Percentiles rank a stretch among this genome's conserved stretches.
These are phyloP conservation scores for Eristalis tenax DNA, from an alignment of 2,888 invertebrate species.

Conservation along the genomic window DNA sequence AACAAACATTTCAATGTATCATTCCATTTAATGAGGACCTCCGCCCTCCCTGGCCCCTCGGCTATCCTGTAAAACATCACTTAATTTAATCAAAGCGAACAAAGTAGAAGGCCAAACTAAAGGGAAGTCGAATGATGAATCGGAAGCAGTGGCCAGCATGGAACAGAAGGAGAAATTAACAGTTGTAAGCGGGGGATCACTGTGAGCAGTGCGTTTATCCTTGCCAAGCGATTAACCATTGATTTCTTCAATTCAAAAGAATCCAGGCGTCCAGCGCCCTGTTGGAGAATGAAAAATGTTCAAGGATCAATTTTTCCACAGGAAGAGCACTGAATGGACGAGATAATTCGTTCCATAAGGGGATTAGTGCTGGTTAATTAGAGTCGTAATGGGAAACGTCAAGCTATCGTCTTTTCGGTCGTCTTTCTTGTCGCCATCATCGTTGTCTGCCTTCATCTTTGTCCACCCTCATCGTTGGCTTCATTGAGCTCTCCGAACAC, in stretches of 20 bases:
- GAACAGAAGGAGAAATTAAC: slow-evolving; percentile 34
- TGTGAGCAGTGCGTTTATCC: slow-evolving; percentile 31
- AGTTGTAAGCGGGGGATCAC: slow-evolving; percentile 16
- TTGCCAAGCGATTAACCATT: slow-evolving; percentile 61
- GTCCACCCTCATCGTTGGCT: neutral
- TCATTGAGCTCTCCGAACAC: neutral
- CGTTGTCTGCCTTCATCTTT: neutral
- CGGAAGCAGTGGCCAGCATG: neutral
- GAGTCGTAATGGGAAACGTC: slow-evolving; percentile 62
- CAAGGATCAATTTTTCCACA: slow-evolving; percentile 53
- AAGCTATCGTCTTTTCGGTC: slow-evolving; percentile 11
- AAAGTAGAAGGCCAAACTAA: slow-evolving; percentile 21
- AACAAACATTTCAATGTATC: slow-evolving; percentile 51
- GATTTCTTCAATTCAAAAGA: slow-evolving; percentile 41
- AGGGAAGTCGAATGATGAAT: slow-evolving; percentile 4
- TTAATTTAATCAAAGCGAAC: slow-evolving; percentile 67
- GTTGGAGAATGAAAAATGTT: slow-evolving; percentile 46
- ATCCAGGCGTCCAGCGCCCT: neutral
- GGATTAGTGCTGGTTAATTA: slow-evolving; percentile 70
- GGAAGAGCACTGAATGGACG: slow-evolving; percentile 40
- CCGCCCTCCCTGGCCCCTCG: neutral
- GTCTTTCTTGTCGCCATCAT: neutral
- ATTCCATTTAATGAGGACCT: slow-evolving; percentile 52
- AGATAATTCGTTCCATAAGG: slow-evolving; percentile 56
- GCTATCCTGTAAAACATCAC: slow-evolving; percentile 60